Evolutionary conservation across 2,113 vertebrate species (phyloP), one percentile per base, ranked within the genome.

Genomic region (Seriola aureovittata): DNA sequence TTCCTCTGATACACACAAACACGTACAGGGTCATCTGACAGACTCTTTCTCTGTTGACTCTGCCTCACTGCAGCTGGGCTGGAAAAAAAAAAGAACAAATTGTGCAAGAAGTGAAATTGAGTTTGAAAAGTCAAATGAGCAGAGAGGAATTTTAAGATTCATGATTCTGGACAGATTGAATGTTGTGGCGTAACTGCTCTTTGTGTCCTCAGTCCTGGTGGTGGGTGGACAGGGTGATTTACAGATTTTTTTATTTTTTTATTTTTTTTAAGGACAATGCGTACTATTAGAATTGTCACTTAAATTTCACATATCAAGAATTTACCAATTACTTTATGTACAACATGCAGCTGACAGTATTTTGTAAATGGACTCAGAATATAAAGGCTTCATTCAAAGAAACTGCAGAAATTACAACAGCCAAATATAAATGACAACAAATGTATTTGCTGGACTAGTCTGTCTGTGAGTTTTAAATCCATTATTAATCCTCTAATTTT

Each of bases 81-180:
- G 0, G 29, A 29, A 29, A 29, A 25, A 38, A 38, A 74, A 72
- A 32, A 77, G 60, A 38, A 75, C 54, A 82, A 68, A 81, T 88
- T 93, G 84, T 82, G 88, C 63, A 82, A 90, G 42, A 82, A 69
- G 62, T 72, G 16, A 85, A 82, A 81, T 25, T 0, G 55, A 79
- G 66, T 77, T 55, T 74, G 63, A 78, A 67, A 80, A 76, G 75
- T 78, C 29, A 71, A 36, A 57, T 32, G 67, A 79, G 32, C 29
- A 23, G 40, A 62, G 25, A 67, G 69, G 74, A 14, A 21, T 32
- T 73, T 23, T 1, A 29, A 25, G 54, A 88, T 88, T 82, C 71
- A 88, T 81, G 29, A 48, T 32, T 81, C 32, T 72, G n/a, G 71
- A 71, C 34, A 52, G 59, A 76, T 74, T 62, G 60, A 76, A 64